Evolutionary conservation across 2,113 vertebrate species (phyloP).

Genomic region (Montifringilla adamsi): DNA sequence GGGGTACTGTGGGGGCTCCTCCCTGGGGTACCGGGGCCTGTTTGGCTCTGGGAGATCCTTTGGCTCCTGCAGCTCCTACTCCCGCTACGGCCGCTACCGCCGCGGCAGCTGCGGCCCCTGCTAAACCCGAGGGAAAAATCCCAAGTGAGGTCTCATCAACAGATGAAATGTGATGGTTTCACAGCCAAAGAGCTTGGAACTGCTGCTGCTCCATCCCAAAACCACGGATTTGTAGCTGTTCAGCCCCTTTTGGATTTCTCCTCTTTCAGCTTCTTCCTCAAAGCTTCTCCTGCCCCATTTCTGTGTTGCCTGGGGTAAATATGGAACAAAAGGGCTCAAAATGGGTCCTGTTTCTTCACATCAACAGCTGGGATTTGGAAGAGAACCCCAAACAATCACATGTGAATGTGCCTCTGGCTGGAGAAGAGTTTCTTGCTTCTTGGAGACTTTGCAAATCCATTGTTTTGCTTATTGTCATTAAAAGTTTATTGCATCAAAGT

Average conservation of each 20-base stretch:
- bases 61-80: background rate
- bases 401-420: background rate
- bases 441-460: background rate
- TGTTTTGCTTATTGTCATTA: background rate
- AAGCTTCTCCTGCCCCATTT: fast-evolving
- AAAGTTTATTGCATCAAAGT: background rate
- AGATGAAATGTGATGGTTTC: background rate
- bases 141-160: fast-evolving
- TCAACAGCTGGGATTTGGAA: background rate
- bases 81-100: background rate
- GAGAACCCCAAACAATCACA: fast-evolving
- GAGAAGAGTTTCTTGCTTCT: background rate
- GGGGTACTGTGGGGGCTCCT: background rate
- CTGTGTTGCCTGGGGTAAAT: background rate
- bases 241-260: background rate
- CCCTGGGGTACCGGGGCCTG: background rate
- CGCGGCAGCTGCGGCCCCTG: background rate
- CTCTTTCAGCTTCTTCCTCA: background rate
- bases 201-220: too few relatives aligned
- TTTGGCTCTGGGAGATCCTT: background rate
- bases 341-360: background rate
- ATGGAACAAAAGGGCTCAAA: background rate
- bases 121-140: background rate
- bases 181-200: background rate
- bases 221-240: fast-evolving